Base-by-base conservation (phyloP, 2,888 invertebrate genomes). In the Drosophila prostipennis region DNA sequence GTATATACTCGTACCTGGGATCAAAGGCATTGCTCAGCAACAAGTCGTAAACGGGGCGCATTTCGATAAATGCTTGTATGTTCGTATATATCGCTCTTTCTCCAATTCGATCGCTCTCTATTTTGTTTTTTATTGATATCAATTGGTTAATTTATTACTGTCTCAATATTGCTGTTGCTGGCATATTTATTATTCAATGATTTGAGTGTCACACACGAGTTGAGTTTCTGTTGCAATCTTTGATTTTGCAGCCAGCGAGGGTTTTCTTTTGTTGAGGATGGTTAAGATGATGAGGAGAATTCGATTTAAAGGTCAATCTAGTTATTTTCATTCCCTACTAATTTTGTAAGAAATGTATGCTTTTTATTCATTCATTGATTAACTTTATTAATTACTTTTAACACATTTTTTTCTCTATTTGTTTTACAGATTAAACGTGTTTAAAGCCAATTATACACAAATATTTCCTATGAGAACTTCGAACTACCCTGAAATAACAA, bases 31-130 rank as follows among this genome's bases (percentile, higher is more conserved):
- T 80, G 77, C 76, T 79, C 60, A 89, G 77, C 78, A 89, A 76
- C 76, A 91, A 67, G 56, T 89, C 90, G 75, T 75, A 90, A 54
- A 80, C 74, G 73, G 57, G 74, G 40, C 88, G 85, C 91, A 91
- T 90, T 73, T 84, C 72, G 57, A 6, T 23, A 6, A 13, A 3
- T 32, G 32, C n/a, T n/a, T n/a, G n/a, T n/a, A n/a, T n/a, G n/a
- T n/a, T n/a, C 3, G 10, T 8, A 3, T 40, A 19, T 40, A 11
- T 59, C 54, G 7, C 54, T 37, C 40, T 52, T 72, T 16, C 8
- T 61, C 13, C 52, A 19, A 32, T 46, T 26, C 26, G 7, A 29
- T 42, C n/a, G 45, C 14, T 53, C 14, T 49, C 19, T 48, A 36
- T 29, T 67, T 63, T 46, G 29, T 26, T 58, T 74, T 69, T 67